Evolutionary conservation across 1,140 invertebrate genomes (phyloP), one percentile per base, ranked within the genome.

Genomic region (Fopius arisanus): DNA sequence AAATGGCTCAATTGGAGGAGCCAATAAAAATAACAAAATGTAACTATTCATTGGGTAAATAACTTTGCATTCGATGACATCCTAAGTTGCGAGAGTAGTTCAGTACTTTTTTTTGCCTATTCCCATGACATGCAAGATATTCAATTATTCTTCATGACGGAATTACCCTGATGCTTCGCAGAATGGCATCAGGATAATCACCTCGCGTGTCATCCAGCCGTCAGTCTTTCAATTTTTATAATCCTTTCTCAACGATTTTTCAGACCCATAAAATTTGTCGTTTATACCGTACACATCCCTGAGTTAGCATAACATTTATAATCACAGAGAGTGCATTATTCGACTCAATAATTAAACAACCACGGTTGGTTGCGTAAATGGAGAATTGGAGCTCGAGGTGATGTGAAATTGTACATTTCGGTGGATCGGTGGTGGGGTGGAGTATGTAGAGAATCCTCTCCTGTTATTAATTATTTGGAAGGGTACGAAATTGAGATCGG

Each of bases 381-480:
- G 6, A 48, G 3, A 48, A 48, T 9, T 26, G 5, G 21, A 14
- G 5, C 21, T 59, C 21, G 21, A 59, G 6, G 23, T 23, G 54
- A 26, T 26, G 54, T 3, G 62, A 31, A 65, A 65, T 3, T 62
- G 29, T 29, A 29, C n/a, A 65, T 33, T 65, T 65, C 14, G n/a
- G 16, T 65, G 54, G 10, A 12, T 12, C 6, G 12, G 19, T 51
- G 26, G 7, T 1, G 54, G 54, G 54, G 23, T 67, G 33, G 37
- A 37, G 33, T 37, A 7, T 10, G 33, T 37, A 37, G 31, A 33
- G 26, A 51, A 74, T 74, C 26, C 12, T 69, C 19, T 31, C 14
- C 14, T 65, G 37, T 74, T 70, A 70, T 74, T 70, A 74, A 74
- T 74, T 74, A 74, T 74, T 74, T 26, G 48, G n/a, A 43, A 28